Evolutionary conservation across 2,888 invertebrate species (phyloP), one percentile per base, ranked within the genome.

Genomic region (Pseudococcus viburni): DNA sequence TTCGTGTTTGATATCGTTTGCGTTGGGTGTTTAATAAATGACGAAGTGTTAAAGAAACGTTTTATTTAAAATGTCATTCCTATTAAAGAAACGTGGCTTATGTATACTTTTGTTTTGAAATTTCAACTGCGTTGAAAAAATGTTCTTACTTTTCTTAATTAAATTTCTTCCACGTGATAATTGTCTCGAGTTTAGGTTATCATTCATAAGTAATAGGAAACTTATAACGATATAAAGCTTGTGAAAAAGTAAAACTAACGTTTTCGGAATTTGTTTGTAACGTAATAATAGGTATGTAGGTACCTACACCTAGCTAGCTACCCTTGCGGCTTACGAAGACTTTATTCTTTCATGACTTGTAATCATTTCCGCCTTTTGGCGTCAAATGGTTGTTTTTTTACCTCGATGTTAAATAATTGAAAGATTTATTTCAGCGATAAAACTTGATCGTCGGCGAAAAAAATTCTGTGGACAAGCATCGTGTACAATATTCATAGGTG

Each of bases 381-480:
- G 77, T 77, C 77, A 42, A 33, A 42, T 8, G 15, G 77, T 39
- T 77, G 77, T 64, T 64, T 64, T 64, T 64, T 22, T 64, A 22
- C 77, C 77, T 26, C 19, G 15, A 9, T 12, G 22, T 11, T 42
- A 42, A 77, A 42, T 77, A 77, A 77, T 77, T 77, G 77, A 77
- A 77, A 77, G 77, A 77, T 77, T 77, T 77, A 39, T 39, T 77
- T 77, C 39, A 42, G 12, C 33, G 77, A 77, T 77, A 77, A 77
- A 77, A 77, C 33, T 39, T 26, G n/a, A 33, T 39, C 33, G 42
- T 33, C 15, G 6, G 12, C 39, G 17, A 6, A 77, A 77, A 39
- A 77, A 77, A 33, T 26, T 39, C 15, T 33, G 5, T 15, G 17
- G 39, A 77, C 11, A 59, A 17, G 22, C 22, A 22, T 7, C 48